A percentile compares a stretch with the other conserved stretches of the same genome.
phyloP scores from a whole-genome alignment of 2,113 vertebrate species.

The Campylomormyrus numenius region DNA sequence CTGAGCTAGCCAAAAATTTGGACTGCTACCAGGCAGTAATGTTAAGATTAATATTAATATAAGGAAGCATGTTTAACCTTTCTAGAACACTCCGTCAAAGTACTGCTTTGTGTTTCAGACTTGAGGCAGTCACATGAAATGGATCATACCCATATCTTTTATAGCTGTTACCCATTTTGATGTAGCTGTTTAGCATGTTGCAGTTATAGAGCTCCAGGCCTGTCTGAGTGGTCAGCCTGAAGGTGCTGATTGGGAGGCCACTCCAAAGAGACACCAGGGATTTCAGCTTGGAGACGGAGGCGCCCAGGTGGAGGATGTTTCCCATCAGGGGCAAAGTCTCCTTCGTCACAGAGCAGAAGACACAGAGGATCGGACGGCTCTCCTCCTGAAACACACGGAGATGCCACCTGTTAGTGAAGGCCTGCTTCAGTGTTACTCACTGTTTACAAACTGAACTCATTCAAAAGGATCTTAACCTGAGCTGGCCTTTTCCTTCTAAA shows the following conservation, averaged over 20 bases:
- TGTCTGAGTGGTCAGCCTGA: slow-evolving; percentile 53
- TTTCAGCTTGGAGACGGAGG: slow-evolving; percentile 54
- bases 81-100: background rate
- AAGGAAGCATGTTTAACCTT: background rate
- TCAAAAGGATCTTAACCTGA: background rate
- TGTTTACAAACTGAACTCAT: background rate
- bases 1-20: background rate
- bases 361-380: slow-evolving; percentile 50
- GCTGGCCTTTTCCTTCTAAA: background rate
- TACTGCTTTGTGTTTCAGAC: background rate
- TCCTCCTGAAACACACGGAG: slow-evolving; percentile 50
- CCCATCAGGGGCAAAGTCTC: slow-evolving; percentile 54
- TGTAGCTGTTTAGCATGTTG: slow-evolving; percentile 58
- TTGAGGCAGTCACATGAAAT: background rate
- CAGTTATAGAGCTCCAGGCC: slow-evolving; percentile 63
- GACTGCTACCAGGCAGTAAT: background rate
- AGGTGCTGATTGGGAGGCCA: slow-evolving; percentile 59
- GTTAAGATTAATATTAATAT: background rate
- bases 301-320: slow-evolving; percentile 38
- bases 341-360: slow-evolving; percentile 61
- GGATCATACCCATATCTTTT: slow-evolving; percentile 36
- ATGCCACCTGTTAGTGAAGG: background rate
- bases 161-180: slow-evolving; percentile 30
- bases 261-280: slow-evolving; percentile 51
- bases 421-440: background rate